phyloP scores from a whole-genome alignment of 2,888 invertebrate species.

The Torymus texanus region DNA sequence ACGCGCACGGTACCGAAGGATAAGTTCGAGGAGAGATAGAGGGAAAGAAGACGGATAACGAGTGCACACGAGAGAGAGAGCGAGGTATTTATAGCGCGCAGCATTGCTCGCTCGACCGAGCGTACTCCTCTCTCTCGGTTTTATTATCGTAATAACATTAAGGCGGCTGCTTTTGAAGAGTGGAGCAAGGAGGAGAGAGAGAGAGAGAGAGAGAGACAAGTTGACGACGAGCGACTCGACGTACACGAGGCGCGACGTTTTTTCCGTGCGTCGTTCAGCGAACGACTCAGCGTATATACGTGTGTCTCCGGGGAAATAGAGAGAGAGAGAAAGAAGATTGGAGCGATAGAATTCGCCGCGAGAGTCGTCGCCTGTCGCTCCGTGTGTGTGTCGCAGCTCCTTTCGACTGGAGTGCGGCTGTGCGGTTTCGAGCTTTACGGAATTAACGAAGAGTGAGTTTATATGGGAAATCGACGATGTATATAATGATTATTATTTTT shows the following conservation, averaged over 20 bases:
- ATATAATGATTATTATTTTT: too few relatives aligned
- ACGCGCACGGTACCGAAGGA: neutral
- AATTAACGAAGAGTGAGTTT: too few relatives aligned
- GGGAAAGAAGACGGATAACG: conserved; percentile 27
- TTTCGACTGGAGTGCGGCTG: too few relatives aligned
- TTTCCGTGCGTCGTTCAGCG: neutral
- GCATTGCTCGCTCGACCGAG: neutral
- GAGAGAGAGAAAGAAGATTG: neutral
- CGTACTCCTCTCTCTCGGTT: conserved; percentile 60
- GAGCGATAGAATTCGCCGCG: conserved; percentile 22
- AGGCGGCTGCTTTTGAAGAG: conserved; percentile 69
- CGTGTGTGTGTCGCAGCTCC: too few relatives aligned
- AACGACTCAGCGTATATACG: neutral
- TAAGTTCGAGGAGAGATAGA: conserved; percentile 14
- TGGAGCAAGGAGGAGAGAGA: conserved; percentile 44
- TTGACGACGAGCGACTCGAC: conserved; percentile 44
- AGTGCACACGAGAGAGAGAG: neutral
- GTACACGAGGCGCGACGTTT: neutral
- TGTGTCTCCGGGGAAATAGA: too few relatives aligned
- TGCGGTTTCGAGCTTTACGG: too few relatives aligned
- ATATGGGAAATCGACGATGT: too few relatives aligned
- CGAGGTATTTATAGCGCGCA: conserved; percentile 33
- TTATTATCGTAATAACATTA: conserved; percentile 73
- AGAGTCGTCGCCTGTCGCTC: neutral
- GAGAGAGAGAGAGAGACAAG: conserved; percentile 35